Base-by-base conservation (phyloP, 37 sponge, comb jelly and placozoan species). In the Amphimedon queenslandica region DNA sequence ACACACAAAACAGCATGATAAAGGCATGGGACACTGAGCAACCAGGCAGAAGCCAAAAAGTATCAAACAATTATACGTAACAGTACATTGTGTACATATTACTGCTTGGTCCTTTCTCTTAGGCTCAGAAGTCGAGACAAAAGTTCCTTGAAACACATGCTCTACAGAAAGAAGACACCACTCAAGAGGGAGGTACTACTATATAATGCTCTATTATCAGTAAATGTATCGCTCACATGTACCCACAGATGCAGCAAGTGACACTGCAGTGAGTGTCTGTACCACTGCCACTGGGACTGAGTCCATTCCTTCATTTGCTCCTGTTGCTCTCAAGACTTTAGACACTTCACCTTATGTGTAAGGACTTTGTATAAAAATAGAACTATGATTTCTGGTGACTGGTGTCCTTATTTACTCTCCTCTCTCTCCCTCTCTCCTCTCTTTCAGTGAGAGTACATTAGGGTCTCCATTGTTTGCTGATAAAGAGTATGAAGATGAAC, bases 21-120 rank as follows among this genome's bases (percentile, higher is more conserved):
- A 72, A 87, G 37, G 83, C 92, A 8, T 97, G 94, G 98, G 94
- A 97, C 69, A 76, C 77, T 0, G 86, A 84, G 58, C 81, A 97
- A 61, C 92, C 95, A 32, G 98, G 98, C 0, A 82, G 98, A 37
- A 61, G 82, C 31, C 77, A 82, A 64, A 90, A 94, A 82, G 98
- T 84, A 21, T 73, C 73, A 32, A 10, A 6, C 34, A 38, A 31
- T 21, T 47, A n/a, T n/a, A n/a, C n/a, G n/a, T n/a, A n/a, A n/a
- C n/a, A n/a, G n/a, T n/a, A n/a, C n/a, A n/a, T n/a, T n/a, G n/a
- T n/a, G n/a, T n/a, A n/a, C n/a, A n/a, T n/a, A n/a, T n/a, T n/a
- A n/a, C n/a, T n/a, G n/a, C n/a, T n/a, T n/a, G n/a, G n/a, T n/a
- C n/a, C n/a, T n/a, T 47, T 47, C 13, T 27, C 63, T 2, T 20